phyloP scores from a whole-genome alignment of 1,140 invertebrate genomes.

The Drosophila chauvacae region DNA sequence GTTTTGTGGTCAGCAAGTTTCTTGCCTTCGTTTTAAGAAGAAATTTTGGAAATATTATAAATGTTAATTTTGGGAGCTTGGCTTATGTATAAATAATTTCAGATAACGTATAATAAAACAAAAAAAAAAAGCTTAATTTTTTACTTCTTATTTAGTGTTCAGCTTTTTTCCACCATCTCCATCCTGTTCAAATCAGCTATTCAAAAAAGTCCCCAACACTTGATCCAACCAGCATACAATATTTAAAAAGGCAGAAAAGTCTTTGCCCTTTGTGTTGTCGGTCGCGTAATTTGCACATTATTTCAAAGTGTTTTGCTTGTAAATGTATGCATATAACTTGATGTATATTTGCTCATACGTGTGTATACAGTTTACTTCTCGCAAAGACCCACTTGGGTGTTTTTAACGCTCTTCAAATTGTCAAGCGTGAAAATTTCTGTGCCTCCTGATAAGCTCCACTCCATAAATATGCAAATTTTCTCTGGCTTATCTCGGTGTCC shows the following conservation, averaged over 20 bases:
- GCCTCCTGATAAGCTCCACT: slow-evolving; percentile 44
- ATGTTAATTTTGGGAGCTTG: no score
- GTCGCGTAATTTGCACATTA: slow-evolving; percentile 23
- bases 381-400: slow-evolving; percentile 36
- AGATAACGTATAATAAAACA: no score
- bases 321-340: neutral
- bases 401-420: slow-evolving; percentile 64
- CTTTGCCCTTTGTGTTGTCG: slow-evolving; percentile 10
- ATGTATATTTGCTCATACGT: neutral
- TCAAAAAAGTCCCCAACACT: neutral
- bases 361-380: neutral
- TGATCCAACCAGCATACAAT: neutral
- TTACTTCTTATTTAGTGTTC: neutral
- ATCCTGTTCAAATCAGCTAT: neutral
- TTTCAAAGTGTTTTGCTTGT: slow-evolving; percentile 1
- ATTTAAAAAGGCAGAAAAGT: slow-evolving; percentile 11
- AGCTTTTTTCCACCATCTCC: neutral
- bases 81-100: neutral
- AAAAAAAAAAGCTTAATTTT: neutral
- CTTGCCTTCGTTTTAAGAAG: neutral
- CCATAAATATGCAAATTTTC: slow-evolving; percentile 45
- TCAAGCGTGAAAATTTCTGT: slow-evolving; percentile 64
- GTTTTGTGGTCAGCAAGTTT: no score
- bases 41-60: neutral
- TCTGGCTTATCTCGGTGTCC: slow-evolving; percentile 21